Evolutionary conservation across 2,888 invertebrate species (phyloP).

Genomic region (Tiphia femorata): DNA sequence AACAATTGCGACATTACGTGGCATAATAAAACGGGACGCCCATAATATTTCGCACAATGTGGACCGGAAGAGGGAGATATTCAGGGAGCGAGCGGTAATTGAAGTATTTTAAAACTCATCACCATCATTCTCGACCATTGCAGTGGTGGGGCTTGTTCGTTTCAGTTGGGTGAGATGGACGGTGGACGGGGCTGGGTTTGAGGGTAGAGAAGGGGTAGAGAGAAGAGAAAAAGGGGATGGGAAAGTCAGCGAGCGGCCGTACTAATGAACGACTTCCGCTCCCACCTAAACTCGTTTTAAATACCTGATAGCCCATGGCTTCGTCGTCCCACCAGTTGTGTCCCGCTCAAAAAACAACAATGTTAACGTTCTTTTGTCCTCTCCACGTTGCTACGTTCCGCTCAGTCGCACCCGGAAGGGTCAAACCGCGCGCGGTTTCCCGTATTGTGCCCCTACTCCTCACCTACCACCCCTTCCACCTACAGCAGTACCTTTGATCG

Average conservation of each 20-base stretch:
- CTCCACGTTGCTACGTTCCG: slow-evolving; percentile 7
- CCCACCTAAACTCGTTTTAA: slow-evolving; percentile 45
- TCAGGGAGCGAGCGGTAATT: slow-evolving; percentile 43
- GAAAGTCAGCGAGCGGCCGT: slow-evolving; percentile 28
- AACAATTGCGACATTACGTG: slow-evolving; percentile 14
- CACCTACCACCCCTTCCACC: too few relatives aligned
- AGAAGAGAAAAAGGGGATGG: too few relatives aligned
- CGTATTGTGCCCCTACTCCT: background rate
- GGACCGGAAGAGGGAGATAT: slow-evolving; percentile 19
- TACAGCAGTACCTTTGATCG: too few relatives aligned
- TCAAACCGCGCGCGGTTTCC: too few relatives aligned
- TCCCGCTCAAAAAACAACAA: slow-evolving; percentile 22
- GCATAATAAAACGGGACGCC: background rate
- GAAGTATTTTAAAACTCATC: slow-evolving; percentile 55
- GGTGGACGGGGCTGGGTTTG: too few relatives aligned
- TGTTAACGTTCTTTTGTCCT: slow-evolving; percentile 35
- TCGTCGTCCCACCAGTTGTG: slow-evolving; percentile 13
- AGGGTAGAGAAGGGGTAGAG: too few relatives aligned
- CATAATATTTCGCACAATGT: slow-evolving; percentile 10
- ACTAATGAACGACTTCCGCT: slow-evolving; percentile 36
- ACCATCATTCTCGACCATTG: slow-evolving; percentile 44
- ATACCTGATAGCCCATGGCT: slow-evolving; percentile 36
- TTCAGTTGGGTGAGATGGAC: too few relatives aligned
- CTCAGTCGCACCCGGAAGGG: too few relatives aligned
- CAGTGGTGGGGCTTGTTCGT: slow-evolving; percentile 32